Conservation (phyloP, 1,140 invertebrate genomes). For the Drosophila pseudoananassae region DNA sequence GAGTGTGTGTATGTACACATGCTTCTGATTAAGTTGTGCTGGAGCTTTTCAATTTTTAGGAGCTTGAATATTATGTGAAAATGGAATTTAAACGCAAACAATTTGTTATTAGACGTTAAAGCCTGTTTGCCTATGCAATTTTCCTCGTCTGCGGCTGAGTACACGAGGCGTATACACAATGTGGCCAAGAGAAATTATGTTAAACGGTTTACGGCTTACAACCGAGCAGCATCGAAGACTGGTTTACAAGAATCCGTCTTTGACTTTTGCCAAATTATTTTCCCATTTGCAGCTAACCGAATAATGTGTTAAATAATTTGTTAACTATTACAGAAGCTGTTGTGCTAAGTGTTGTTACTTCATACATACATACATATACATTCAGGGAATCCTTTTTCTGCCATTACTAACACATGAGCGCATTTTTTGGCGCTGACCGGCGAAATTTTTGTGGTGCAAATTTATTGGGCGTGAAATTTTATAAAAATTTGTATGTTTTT, state of each 20-base stretch:
- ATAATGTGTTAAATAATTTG: conserved; percentile 46
- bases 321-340: conserved; percentile 47
- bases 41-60: conserved; percentile 48
- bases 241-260: conserved; percentile 13
- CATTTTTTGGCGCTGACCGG: conserved; percentile 62
- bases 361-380: not conserved
- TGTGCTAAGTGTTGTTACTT: not conserved
- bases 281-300: conserved; percentile 20
- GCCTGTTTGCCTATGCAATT: conserved; percentile 41
- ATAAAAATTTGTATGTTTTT: conserved; percentile 51
- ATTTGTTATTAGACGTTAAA: conserved; percentile 44
- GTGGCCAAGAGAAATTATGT: conserved; percentile 27
- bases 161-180: conserved; percentile 41
- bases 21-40: conserved; percentile 52
- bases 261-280: conserved; percentile 46
- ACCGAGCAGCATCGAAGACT: conserved; percentile 5
- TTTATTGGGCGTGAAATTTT: conserved; percentile 81
- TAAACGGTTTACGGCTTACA: conserved; percentile 31
- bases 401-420: conserved; percentile 77
- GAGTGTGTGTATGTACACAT: not conserved
- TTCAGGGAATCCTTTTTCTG: conserved; percentile 1
- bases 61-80: conserved; percentile 44
- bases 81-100: conserved; percentile 55
- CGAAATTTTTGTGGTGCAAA: conserved; percentile 51
- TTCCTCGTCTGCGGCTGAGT: conserved; percentile 12